Base-by-base conservation (phyloP, 2,797 vertebrate genomes). In the Dermochelys coriacea region DNA sequence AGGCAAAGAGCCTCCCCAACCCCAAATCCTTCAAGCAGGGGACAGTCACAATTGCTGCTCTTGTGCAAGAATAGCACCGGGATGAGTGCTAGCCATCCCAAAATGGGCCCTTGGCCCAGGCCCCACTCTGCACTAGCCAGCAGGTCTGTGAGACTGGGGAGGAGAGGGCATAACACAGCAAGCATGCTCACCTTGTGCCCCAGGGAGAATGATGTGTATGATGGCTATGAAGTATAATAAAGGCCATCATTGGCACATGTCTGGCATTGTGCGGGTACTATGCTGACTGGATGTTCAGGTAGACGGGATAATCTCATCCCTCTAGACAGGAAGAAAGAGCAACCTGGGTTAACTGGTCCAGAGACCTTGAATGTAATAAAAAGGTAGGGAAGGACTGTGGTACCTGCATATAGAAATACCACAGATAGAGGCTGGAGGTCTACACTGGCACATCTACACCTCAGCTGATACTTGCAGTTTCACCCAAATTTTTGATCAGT, bases 401-500 rank as follows among this genome's bases (percentile, higher is more conserved):
- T 47, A 45, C 29, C 25, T 14, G 12, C 71, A 29, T 8, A 29
- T 45, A 45, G 45, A 16, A 37, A 23, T 71, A 21, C 2, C 7
- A 9, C 5, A 12, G 41, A 31, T 9, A 41, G 74, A 47, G 45
- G 25, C 3, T 47, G 74, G 80, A 31, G 55, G n/a, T 68, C 19
- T 41, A 41, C 10, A 21, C 21, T 2, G 10, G 68, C 37, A 37
- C 21, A 41, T 5, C 68, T 71, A 12, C 19, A 25, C 10, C 68
- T 41, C 37, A 23, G n/a, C 21, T 19, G 21, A 64, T 11, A 16
- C 18, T 18, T 83, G 41, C 6, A 12, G n/a, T 23, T 45, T 31
- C 52, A 16, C 27, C 14, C 74, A 77, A 3, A 45, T 9, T 49
- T 95, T 89, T 93, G 85, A 95, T 93, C 52, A 95, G 89, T 92